Evolutionary conservation across 2,888 invertebrate genomes (phyloP).

Genomic region (Stratiomys singularior): DNA sequence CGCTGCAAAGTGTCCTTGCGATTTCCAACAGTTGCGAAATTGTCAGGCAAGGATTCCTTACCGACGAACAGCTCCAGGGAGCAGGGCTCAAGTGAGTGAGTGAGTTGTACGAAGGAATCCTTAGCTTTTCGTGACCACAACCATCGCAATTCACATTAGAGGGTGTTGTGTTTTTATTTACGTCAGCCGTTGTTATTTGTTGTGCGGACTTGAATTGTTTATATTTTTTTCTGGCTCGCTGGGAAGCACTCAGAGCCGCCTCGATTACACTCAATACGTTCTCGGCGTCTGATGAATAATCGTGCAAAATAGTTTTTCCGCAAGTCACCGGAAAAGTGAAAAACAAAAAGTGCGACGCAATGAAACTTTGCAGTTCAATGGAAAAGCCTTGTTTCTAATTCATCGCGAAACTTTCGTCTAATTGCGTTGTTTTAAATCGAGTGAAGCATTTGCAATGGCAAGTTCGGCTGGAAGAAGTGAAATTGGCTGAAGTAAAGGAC

Average conservation of each 20-base stretch:
- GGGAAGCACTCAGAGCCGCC: neutral
- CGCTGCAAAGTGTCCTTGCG: neutral
- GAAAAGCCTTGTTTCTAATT: conserved; percentile 12
- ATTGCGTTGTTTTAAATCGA: conserved; percentile 26
- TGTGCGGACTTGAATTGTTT: conserved; percentile 8
- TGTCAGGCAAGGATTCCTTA: neutral
- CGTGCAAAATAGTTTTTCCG: neutral
- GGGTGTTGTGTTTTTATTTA: conserved; percentile 45
- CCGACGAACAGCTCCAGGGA: neutral
- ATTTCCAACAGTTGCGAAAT: conserved; percentile 12
- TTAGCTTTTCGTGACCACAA: conserved; percentile 20
- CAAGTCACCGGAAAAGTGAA: neutral
- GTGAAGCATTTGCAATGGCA: neutral
- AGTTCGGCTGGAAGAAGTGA: too few relatives aligned
- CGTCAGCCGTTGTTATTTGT: neutral
- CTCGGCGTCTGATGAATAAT: neutral
- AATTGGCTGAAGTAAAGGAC: too few relatives aligned
- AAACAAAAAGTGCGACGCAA: conserved; percentile 26
- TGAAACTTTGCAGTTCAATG: conserved; percentile 24
- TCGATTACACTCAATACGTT: neutral
- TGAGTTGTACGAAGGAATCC: neutral
- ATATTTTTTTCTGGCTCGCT: conserved; percentile 2
- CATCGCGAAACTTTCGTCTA: conserved; percentile 26
- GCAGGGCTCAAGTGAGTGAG: neutral
- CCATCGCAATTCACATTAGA: conserved; percentile 16